Conservation (phyloP, 2,113 vertebrate genomes). For the Salvelinus namaycush region DNA sequence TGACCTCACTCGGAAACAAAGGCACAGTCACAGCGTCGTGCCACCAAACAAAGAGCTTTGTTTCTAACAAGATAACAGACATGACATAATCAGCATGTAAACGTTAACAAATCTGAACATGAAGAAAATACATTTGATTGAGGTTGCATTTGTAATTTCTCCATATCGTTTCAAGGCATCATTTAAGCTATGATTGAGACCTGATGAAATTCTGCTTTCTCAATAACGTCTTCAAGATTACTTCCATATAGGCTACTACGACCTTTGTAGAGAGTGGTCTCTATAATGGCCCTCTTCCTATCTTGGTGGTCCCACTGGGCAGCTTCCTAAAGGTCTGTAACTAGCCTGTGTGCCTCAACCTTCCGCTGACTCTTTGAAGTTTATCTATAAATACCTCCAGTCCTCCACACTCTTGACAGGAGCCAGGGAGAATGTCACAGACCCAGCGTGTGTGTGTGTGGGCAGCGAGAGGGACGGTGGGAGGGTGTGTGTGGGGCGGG, state of each 20-base stretch:
- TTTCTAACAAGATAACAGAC: conserved; percentile 35
- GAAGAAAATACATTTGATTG: background rate
- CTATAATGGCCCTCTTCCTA: background rate
- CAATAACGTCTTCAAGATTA: background rate
- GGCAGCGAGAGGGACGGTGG: too few species aligned
- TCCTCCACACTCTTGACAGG: conserved; percentile 29
- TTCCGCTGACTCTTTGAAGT: conserved; percentile 29
- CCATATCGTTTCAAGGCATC: too few species aligned
- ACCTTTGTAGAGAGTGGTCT: background rate
- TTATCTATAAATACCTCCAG: conserved; percentile 59
- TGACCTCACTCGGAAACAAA: conserved; percentile 68
- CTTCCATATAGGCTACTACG: background rate
- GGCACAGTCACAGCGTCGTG: conserved; percentile 42
- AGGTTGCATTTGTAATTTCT: too few species aligned
- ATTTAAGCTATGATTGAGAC: background rate
- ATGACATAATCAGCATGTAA: conserved; percentile 32
- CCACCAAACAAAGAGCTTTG: conserved; percentile 59
- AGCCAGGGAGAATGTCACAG: conserved; percentile 42
- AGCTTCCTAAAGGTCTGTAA: conserved; percentile 2
- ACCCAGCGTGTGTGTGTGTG: conserved; percentile 7
- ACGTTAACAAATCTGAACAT: background rate
- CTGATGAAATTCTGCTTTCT: conserved; percentile 8
- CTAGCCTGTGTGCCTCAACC: conserved; percentile 36
- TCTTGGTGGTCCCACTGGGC: background rate
- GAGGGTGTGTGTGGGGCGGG: too few species aligned